A percentile compares a stretch with the other conserved stretches of the same genome.
Conservation (phyloP, 2,888 invertebrate genomes). For the Zaprionus lineosus region DNA sequence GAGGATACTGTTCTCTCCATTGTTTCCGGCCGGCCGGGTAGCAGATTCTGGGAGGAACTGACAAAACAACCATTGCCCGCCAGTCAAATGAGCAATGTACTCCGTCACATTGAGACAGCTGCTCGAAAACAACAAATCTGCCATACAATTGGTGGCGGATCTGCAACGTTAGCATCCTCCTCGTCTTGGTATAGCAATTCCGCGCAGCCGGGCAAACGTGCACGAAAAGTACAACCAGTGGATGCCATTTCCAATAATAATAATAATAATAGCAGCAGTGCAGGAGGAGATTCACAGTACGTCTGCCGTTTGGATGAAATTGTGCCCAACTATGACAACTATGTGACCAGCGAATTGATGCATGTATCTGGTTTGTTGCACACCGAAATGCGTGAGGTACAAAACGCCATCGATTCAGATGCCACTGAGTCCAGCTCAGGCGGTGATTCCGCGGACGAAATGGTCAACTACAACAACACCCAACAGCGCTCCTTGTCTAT, state of each 20-base stretch:
- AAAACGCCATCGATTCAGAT: conserved; percentile 93
- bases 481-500: conserved; percentile 90
- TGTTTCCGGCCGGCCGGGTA: conserved; percentile 66
- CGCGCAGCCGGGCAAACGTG: conserved; percentile 50
- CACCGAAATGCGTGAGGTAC: conserved; percentile 89
- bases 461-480: conserved; percentile 89
- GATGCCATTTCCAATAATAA: background rate
- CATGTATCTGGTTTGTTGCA: conserved; percentile 89
- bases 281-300: conserved; percentile 13
- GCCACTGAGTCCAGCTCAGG: conserved; percentile 97
- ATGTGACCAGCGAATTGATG: conserved; percentile 85
- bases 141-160: conserved; percentile 60
- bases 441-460: conserved; percentile 96
- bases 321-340: conserved; percentile 82
- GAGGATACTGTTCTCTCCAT: conserved; percentile 61
- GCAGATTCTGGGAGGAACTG: conserved; percentile 79
- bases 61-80: conserved; percentile 83
- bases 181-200: conserved; percentile 59
- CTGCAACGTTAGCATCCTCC: conserved; percentile 60
- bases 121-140: conserved; percentile 79
- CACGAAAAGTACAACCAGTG: conserved; percentile 44
- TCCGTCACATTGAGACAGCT: conserved; percentile 79
- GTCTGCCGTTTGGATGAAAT: conserved; percentile 67
- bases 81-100: conserved; percentile 85
- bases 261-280: conserved; percentile 2